Conservation (phyloP, 2,888 invertebrate genomes). For the Anarsia innoxiella region DNA sequence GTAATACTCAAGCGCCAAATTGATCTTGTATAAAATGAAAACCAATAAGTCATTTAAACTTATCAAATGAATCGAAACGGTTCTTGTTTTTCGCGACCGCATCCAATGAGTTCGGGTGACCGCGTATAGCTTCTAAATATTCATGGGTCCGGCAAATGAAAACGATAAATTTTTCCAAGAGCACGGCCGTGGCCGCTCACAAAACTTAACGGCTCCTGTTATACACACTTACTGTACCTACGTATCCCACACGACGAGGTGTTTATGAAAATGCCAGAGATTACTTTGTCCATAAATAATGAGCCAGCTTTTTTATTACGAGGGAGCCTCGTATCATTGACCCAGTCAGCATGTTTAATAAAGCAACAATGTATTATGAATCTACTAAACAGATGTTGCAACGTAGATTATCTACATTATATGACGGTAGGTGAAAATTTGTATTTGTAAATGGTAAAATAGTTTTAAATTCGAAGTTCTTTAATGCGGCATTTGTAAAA, state of each 20-base stretch:
- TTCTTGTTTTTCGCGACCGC: conserved; percentile 27
- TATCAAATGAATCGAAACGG: too few relatives aligned
- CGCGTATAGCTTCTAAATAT: conserved; percentile 49
- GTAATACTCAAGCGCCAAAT: too few relatives aligned
- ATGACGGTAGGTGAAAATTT: too few relatives aligned
- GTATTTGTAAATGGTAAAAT: too few relatives aligned
- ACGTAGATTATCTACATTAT: too few relatives aligned
- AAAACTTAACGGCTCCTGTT: conserved; percentile 32
- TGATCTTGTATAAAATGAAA: too few relatives aligned
- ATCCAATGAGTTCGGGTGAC: conserved; percentile 31
- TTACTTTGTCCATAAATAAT: conserved; percentile 6
- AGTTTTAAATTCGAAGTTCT: too few relatives aligned
- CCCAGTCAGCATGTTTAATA: too few relatives aligned
- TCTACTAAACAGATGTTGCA: too few relatives aligned
- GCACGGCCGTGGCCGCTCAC: conserved; percentile 24
- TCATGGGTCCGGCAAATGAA: conserved; percentile 41
- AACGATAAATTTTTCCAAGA: conserved; percentile 36
- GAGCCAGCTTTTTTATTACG: conserved; percentile 1
- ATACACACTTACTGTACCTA: neutral
- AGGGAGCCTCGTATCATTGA: neutral
- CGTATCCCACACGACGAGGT: neutral
- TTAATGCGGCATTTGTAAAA: too few relatives aligned
- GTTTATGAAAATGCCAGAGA: conserved; percentile 9
- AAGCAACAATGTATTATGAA: too few relatives aligned
- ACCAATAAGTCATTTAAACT: too few relatives aligned